Percentiles rank a stretch among this genome's conserved stretches.
phyloP scores from a whole-genome alignment of 2,797 vertebrate species.

The Coilia nasus region DNA sequence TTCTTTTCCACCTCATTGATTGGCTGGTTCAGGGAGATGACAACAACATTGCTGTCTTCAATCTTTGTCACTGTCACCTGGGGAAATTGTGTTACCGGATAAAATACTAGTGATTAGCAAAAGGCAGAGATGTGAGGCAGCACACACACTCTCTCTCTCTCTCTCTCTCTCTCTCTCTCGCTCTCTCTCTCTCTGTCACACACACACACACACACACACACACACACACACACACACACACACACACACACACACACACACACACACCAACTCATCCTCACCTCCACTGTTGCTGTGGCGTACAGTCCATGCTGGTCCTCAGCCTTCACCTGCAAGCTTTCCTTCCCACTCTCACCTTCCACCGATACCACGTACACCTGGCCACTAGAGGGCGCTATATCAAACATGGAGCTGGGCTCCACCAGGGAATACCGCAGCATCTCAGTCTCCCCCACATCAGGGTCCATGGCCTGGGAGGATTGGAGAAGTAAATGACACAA shows the following conservation, averaged over 20 bases:
- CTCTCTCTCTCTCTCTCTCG: constrained; percentile 19
- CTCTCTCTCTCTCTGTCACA: constrained; percentile 26
- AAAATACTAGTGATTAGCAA: not conserved
- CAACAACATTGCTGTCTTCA: constrained; percentile 60
- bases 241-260: constrained; percentile 28
- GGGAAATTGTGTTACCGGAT: not conserved
- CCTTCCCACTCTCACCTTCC: constrained; percentile 48
- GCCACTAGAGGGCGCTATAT: constrained; percentile 71
- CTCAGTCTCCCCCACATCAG: constrained; percentile 63
- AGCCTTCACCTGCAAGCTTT: constrained; percentile 62
- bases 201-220: constrained; percentile 29
- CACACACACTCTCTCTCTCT: not conserved
- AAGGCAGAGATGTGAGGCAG: not conserved
- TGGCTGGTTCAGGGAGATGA: constrained; percentile 69
- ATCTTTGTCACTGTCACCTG: constrained; percentile 69
- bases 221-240: not conserved
- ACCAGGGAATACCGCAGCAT: constrained; percentile 72
- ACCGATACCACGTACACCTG: constrained; percentile 72
- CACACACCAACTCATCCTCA: constrained; percentile 50
- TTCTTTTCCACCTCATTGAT: constrained; percentile 69
- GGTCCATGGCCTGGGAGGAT: constrained; percentile 73
- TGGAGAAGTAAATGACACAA: not conserved
- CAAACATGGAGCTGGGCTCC: constrained; percentile 53
- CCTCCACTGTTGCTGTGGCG: constrained; percentile 60
- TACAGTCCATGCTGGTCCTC: constrained; percentile 64